Conservation (phyloP, 2,888 invertebrate genomes). For the Trachelus tabidus region DNA sequence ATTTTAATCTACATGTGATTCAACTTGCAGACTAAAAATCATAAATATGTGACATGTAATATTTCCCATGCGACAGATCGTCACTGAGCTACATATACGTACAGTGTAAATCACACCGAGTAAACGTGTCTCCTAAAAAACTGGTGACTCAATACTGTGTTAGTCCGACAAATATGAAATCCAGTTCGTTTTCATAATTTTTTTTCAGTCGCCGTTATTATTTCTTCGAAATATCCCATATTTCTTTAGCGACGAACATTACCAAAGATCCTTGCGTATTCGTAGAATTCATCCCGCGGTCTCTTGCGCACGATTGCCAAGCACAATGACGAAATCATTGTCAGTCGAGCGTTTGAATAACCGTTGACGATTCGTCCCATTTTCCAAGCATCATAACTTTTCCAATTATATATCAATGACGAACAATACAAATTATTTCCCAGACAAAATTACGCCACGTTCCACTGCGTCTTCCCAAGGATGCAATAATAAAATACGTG, state of each 20-base stretch:
- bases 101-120: not conserved
- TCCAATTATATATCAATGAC: not conserved
- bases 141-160: not conserved
- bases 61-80: not conserved
- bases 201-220: not conserved
- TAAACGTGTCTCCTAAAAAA: not conserved
- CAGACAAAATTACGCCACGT: not conserved
- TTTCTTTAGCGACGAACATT: not conserved
- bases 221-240: not conserved
- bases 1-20: not conserved
- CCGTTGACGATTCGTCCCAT: not conserved
- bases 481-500: not conserved
- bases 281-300: not conserved
- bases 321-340: not conserved
- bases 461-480: not conserved
- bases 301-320: not conserved
- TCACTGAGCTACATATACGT: not conserved
- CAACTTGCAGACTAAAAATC: not conserved
- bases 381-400: not conserved
- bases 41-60: not conserved
- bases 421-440: not conserved
- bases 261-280: no score
- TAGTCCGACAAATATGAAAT: not conserved
- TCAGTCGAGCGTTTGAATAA: not conserved
- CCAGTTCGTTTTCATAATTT: not conserved